These are phyloP conservation scores for Scaptomyza parva DNA, from an alignment of 2,888 invertebrate species.

Conservation along the genomic window DNA sequence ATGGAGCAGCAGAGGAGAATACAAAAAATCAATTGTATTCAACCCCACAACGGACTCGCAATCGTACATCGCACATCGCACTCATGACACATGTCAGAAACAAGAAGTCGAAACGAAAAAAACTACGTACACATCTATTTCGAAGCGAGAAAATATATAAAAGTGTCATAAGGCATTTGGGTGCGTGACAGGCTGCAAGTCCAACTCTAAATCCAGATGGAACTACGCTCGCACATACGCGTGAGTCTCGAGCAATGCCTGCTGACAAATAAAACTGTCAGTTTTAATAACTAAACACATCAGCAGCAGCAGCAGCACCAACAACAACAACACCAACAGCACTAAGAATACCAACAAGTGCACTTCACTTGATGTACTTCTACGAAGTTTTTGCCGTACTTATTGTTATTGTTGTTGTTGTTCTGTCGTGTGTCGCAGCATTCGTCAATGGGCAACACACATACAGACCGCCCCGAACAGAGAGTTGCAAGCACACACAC, in stretches of 20 bases:
- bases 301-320: slow-evolving; percentile 37
- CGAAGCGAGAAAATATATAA: slow-evolving; percentile 45
- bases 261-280: slow-evolving; percentile 82
- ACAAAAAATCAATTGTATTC: slow-evolving; percentile 70
- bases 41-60: slow-evolving; percentile 51
- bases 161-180: slow-evolving; percentile 76
- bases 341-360: slow-evolving; percentile 52
- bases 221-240: slow-evolving; percentile 23
- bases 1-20: slow-evolving; percentile 25
- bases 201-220: slow-evolving; percentile 26
- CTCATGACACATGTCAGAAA: slow-evolving; percentile 73
- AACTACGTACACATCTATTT: slow-evolving; percentile 30
- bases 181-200: slow-evolving; percentile 34
- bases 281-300: slow-evolving; percentile 78
- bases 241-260: slow-evolving; percentile 27
- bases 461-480: slow-evolving; percentile 39
- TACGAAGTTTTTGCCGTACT: slow-evolving; percentile 28
- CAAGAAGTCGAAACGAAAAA: slow-evolving; percentile 35
- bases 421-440: slow-evolving; percentile 41
- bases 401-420: slow-evolving; percentile 14
- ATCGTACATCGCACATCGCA: slow-evolving; percentile 31
- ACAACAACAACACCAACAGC: slow-evolving; percentile 18
- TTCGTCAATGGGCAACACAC: slow-evolving; percentile 48
- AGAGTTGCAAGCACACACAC: slow-evolving; percentile 24
- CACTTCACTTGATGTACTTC: slow-evolving; percentile 64